Conservation (phyloP, 53 echinoderm and acorn worm species). For the Zoroaster sp. region DNA sequence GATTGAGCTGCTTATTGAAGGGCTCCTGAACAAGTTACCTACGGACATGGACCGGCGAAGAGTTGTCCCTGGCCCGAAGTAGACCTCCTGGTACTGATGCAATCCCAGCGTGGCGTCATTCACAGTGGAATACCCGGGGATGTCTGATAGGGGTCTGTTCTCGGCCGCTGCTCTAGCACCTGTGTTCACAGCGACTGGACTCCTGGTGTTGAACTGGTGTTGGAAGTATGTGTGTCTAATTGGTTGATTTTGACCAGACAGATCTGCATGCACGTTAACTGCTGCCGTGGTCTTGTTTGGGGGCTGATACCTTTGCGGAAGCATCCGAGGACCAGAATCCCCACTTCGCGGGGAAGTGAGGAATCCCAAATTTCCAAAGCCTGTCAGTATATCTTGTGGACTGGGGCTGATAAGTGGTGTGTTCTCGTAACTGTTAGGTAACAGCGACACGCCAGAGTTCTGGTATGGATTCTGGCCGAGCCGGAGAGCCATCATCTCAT, state of each 20-base stretch:
- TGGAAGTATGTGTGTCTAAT: constrained; percentile 85
- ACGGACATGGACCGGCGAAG: constrained; percentile 65
- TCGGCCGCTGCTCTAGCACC: neutral
- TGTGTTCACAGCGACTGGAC: neutral
- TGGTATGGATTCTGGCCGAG: constrained; percentile 73
- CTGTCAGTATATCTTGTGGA: constrained; percentile 47
- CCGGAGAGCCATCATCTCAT: constrained; percentile 65
- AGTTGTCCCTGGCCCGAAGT: neutral
- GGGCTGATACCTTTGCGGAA: constrained; percentile 8
- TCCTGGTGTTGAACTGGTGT: constrained; percentile 16
- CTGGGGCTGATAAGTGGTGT: constrained; percentile 78
- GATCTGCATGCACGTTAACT: neutral
- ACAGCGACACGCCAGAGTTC: constrained; percentile 22
- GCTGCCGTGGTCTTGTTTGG: neutral
- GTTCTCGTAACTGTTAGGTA: constrained; percentile 81
- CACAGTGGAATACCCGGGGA: neutral
- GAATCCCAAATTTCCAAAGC: constrained; percentile 67
- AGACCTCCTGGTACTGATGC: constrained; percentile 61
- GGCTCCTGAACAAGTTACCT: constrained; percentile 56
- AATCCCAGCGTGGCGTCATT: neutral
- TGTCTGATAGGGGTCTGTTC: neutral
- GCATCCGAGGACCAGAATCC: neutral
- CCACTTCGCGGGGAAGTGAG: constrained; percentile 58
- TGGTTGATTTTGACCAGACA: neutral
- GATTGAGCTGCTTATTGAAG: constrained; percentile 44